These are phyloP conservation scores for Uropsilus gracilis DNA, from an alignment of 2,113 vertebrate genomes.

Conservation along the genomic window DNA sequence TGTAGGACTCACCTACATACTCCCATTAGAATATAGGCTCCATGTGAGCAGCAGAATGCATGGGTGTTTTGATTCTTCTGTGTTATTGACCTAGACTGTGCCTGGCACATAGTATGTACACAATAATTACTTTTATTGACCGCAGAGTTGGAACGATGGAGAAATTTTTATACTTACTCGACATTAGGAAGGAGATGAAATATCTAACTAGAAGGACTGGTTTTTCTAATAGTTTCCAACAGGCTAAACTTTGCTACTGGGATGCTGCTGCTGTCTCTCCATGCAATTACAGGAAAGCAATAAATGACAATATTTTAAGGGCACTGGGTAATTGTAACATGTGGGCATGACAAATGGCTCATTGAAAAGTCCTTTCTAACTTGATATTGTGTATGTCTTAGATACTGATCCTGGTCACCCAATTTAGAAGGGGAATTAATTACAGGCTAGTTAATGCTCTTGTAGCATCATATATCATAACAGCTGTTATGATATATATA, in stretches of 20 bases:
- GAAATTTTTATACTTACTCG: neutral
- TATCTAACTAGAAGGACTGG: neutral
- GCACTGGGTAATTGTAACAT: neutral
- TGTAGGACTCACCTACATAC: neutral
- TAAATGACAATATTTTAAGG: neutral
- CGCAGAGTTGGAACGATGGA: neutral
- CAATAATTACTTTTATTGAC: neutral
- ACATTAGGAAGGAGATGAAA: neutral
- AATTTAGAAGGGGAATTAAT: neutral
- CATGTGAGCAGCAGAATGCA: neutral
- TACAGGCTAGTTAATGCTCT: neutral
- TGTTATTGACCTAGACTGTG: neutral
- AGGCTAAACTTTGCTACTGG: neutral
- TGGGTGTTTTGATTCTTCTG: neutral
- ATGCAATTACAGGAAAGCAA: neutral
- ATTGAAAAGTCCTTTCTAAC: neutral
- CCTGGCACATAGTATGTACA: neutral
- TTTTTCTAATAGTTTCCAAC: neutral
- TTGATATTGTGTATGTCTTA: neutral
- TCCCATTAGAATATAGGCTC: neutral
- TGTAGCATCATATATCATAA: neutral
- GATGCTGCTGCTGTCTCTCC: neutral
- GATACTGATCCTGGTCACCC: neutral
- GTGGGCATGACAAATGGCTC: neutral
- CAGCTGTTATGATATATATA: neutral